Evolutionary conservation across 1,140 invertebrate species (phyloP).

Genomic region (Drosophila sulfurigaster): DNA sequence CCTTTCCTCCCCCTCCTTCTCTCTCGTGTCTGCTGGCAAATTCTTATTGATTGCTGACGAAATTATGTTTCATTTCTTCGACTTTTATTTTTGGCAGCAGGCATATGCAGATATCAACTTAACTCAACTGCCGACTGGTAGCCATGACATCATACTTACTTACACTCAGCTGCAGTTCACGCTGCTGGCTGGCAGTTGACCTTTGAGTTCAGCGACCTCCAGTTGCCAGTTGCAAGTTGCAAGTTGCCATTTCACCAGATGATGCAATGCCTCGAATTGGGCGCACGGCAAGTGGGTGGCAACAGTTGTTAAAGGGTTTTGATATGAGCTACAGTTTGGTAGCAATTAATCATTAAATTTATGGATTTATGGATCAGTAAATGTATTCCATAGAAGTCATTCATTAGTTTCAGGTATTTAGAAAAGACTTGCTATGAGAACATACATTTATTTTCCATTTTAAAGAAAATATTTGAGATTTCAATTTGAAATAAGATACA

Average conservation of each 20-base stretch:
- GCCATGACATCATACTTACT: constrained; percentile 64
- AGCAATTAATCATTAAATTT: neutral
- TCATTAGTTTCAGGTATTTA: too few species aligned
- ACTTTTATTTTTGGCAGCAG: constrained; percentile 6
- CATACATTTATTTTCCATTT: too few species aligned
- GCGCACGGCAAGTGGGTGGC: neutral
- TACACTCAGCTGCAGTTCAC: constrained; percentile 6
- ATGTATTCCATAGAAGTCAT: too few species aligned
- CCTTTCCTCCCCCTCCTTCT: neutral
- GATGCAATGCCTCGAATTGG: constrained; percentile 52
- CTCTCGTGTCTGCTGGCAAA: neutral
- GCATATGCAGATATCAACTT: constrained; percentile 4
- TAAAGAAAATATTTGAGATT: too few species aligned
- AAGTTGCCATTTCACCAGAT: constrained; percentile 16
- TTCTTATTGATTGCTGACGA: neutral
- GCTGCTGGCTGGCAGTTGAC: constrained; percentile 49
- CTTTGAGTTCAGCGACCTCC: constrained; percentile 71
- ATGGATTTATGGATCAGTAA: too few species aligned
- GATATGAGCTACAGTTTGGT: too few species aligned
- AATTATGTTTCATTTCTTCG: constrained; percentile 10
- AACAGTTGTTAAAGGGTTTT: constrained; percentile 6
- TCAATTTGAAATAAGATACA: too few species aligned
- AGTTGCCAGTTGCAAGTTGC: neutral
- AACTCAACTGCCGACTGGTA: constrained; percentile 15
- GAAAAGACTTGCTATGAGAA: too few species aligned